Evolutionary conservation across 2,113 vertebrate species (phyloP).

Genomic region (Indri indri): DNA sequence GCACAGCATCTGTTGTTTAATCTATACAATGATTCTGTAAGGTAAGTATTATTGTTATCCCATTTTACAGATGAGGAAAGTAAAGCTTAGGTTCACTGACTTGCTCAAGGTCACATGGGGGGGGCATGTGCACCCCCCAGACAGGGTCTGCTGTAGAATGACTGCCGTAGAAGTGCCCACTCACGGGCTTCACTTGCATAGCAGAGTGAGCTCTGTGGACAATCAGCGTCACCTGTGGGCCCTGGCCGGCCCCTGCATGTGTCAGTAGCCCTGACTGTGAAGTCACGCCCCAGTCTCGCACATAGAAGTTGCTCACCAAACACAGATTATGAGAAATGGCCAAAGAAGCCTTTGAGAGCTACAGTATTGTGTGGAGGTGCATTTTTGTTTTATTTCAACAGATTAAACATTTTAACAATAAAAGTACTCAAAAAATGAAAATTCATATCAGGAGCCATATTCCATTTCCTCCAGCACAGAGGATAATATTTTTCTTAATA

Average conservation of each 20-base stretch:
- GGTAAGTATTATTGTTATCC: background rate
- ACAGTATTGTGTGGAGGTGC: background rate
- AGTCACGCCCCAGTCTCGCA: background rate
- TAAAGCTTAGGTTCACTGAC: background rate
- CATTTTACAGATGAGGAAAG: background rate
- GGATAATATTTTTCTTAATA: background rate
- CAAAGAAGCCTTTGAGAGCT: background rate
- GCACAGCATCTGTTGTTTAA: background rate
- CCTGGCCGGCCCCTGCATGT: no score
- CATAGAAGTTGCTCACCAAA: background rate
- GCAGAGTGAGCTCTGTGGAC: background rate
- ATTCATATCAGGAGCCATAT: background rate
- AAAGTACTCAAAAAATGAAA: background rate
- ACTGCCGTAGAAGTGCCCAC: background rate
- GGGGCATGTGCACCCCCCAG: background rate
- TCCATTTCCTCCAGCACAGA: background rate
- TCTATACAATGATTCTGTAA: background rate
- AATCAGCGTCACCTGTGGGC: background rate
- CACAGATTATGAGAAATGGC: background rate
- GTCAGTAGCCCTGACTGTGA: background rate
- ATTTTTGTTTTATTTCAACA: background rate
- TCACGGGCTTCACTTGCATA: background rate
- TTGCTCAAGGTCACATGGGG: background rate
- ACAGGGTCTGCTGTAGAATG: background rate
- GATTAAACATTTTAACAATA: constrained; percentile 1